Evolutionary conservation across 2,113 vertebrate species (phyloP).

Genomic region (Tachysurus vachellii): DNA sequence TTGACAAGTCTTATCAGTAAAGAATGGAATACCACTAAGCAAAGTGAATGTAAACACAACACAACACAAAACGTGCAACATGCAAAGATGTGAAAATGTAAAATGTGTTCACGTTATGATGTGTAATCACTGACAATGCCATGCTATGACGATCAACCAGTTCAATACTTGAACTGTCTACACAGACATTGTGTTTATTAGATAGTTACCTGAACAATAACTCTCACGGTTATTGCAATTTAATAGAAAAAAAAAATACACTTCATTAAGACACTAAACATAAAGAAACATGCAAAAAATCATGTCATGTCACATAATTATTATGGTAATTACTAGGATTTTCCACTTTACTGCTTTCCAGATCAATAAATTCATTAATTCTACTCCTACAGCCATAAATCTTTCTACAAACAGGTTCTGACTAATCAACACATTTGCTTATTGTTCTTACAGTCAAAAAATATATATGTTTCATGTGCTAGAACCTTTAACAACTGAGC

Average conservation of each 20-base stretch:
- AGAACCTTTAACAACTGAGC: slow-evolving; percentile 32
- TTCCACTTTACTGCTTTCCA: not conserved
- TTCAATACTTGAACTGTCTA: slow-evolving; percentile 13
- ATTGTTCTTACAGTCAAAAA: not conserved
- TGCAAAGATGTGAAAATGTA: not conserved
- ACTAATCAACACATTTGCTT: slow-evolving; percentile 2
- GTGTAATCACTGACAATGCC: slow-evolving; percentile 2
- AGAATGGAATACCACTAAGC: not conserved
- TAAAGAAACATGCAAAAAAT: not conserved
- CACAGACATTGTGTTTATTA: slow-evolving; percentile 5
- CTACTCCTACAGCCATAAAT: not conserved
- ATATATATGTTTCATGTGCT: not conserved
- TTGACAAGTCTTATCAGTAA: not conserved
- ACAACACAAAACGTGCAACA: slow-evolving; percentile 20
- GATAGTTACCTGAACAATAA: slow-evolving; percentile 49
- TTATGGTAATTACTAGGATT: not conserved
- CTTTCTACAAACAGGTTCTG: not conserved
- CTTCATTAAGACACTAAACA: slow-evolving; percentile 28
- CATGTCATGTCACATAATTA: too few relatives aligned
- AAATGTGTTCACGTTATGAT: not conserved
- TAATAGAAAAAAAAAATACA: slow-evolving; percentile 37
- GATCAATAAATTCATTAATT: slow-evolving; percentile 6
- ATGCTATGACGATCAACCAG: slow-evolving; percentile 24
- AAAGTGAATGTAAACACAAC: not conserved
- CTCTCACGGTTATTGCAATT: slow-evolving; percentile 54